These are phyloP conservation scores for Danio aesculapii DNA, from an alignment of 2,797 vertebrate genomes.

Conservation along the genomic window DNA sequence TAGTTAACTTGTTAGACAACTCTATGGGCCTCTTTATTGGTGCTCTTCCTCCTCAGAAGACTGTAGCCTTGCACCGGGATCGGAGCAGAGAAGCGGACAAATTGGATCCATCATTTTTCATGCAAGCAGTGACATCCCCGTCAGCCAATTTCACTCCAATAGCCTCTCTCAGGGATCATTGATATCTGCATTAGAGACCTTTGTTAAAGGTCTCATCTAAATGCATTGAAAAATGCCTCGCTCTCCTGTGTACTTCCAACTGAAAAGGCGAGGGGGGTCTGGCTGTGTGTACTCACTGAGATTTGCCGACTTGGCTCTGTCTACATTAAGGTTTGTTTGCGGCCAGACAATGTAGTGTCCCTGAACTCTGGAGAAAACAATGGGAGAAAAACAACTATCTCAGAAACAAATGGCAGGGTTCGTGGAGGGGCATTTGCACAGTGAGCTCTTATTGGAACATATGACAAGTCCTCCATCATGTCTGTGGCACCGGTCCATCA, in stretches of 20 bases:
- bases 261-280: constrained; percentile 58
- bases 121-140: constrained; percentile 80
- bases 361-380: constrained; percentile 67
- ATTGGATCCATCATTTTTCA: constrained; percentile 86
- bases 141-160: constrained; percentile 82
- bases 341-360: constrained; percentile 67
- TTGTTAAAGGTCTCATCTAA: constrained; percentile 89
- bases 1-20: constrained; percentile 71
- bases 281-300: constrained; percentile 67
- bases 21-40: constrained; percentile 63
- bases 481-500: constrained; percentile 53
- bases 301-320: constrained; percentile 82
- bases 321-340: constrained; percentile 80
- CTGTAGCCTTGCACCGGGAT: constrained; percentile 53
- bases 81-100: constrained; percentile 76
- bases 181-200: constrained; percentile 87
- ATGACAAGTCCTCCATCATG: constrained; percentile 62
- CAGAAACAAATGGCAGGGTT: constrained; percentile 44
- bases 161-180: constrained; percentile 82
- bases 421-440: constrained; percentile 49
- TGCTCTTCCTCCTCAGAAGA: constrained; percentile 73
- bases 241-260: constrained; percentile 73
- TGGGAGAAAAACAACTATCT: constrained; percentile 57
- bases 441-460: constrained; percentile 60
- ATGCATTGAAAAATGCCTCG: constrained; percentile 84